A percentile compares a stretch with the other conserved stretches of the same genome.
phyloP scores from a whole-genome alignment of 2,888 invertebrate species.

The Sympetrum striolatum region DNA sequence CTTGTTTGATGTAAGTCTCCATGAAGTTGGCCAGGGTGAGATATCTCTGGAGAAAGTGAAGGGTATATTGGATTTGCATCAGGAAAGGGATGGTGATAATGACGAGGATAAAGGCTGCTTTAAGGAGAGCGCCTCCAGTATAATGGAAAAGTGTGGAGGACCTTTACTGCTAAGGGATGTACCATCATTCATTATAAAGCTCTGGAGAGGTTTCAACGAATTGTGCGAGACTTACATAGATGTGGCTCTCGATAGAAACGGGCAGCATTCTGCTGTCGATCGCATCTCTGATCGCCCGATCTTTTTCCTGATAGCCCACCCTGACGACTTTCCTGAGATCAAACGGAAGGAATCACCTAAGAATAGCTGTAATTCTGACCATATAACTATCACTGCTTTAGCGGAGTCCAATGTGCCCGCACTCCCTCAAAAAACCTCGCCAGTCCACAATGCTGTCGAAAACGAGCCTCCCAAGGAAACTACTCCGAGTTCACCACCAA shows the following conservation, averaged over 20 bases:
- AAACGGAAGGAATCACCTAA: constrained; percentile 54
- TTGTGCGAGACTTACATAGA: constrained; percentile 63
- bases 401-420: background rate
- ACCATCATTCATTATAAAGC: constrained; percentile 51
- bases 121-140: constrained; percentile 47
- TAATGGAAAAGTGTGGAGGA: constrained; percentile 50
- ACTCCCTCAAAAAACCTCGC: background rate
- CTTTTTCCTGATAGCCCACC: constrained; percentile 65
- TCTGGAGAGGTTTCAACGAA: constrained; percentile 60
- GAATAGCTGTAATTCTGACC: background rate
- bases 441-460: background rate
- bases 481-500: background rate
- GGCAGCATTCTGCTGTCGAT: constrained; percentile 57
- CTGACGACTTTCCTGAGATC: constrained; percentile 63
- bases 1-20: constrained; percentile 82
- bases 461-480: background rate
- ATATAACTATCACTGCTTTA: background rate
- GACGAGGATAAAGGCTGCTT: background rate
- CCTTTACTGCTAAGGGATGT: constrained; percentile 49
- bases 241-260: constrained; percentile 61
- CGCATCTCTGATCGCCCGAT: constrained; percentile 63
- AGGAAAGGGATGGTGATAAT: constrained; percentile 36
- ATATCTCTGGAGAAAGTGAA: constrained; percentile 55
- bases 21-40: constrained; percentile 63
- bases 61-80: constrained; percentile 50